phyloP scores from a whole-genome alignment of 2,888 invertebrate species.

The Rhyacophila evoluta region DNA sequence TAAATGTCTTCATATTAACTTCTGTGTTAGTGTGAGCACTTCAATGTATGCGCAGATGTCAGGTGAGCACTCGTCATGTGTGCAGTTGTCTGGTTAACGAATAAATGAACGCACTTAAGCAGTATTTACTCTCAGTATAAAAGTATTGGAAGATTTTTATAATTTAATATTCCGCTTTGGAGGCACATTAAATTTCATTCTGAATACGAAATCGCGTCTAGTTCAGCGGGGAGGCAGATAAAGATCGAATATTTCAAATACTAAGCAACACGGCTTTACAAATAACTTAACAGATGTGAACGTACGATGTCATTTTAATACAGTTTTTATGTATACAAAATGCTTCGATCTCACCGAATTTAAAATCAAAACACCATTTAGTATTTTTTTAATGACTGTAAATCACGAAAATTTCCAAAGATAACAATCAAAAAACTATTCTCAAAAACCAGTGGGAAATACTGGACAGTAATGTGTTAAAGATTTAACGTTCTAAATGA shows the following conservation, averaged over 20 bases:
- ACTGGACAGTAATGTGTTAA: not conserved
- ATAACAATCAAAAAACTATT: not conserved
- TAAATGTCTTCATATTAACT: no score
- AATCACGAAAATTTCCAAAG: not conserved
- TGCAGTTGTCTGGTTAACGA: no score
- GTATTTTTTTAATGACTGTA: not conserved
- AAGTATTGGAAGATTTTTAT: no score
- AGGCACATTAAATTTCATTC: slow-evolving; percentile 5
- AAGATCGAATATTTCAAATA: slow-evolving; percentile 15
- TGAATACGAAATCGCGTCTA: not conserved
- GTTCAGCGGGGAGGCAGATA: slow-evolving; percentile 15
- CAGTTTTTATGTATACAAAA: not conserved
- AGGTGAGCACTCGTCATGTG: no score
- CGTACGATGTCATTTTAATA: not conserved
- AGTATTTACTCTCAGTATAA: no score
- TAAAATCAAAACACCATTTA: slow-evolving; percentile 14
- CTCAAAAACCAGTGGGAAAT: not conserved
- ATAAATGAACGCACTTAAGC: no score
- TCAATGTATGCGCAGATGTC: no score
- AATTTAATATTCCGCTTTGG: no score
- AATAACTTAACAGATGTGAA: slow-evolving; percentile 15
- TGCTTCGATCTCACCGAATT: not conserved
- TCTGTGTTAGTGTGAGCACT: no score
- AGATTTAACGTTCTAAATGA: no score
- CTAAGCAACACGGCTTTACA: slow-evolving; percentile 4